Conservation (phyloP, 2,113 vertebrate species). For the Leucosticte australis region DNA sequence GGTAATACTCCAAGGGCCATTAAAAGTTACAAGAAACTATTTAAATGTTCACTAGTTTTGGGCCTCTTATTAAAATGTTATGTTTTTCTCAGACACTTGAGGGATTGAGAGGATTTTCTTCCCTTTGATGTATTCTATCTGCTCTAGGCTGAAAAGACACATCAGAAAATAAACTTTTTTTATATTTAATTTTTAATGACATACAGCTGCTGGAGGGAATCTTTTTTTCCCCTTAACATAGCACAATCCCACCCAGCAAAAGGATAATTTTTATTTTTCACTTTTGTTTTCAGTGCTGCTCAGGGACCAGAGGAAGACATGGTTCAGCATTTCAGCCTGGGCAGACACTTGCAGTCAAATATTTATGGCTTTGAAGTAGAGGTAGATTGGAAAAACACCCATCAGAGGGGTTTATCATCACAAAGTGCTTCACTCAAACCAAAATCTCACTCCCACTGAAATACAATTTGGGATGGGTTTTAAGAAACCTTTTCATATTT, state of each 20-base stretch:
- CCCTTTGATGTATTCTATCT: slow-evolving; percentile 47
- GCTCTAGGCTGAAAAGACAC: slow-evolving; percentile 43
- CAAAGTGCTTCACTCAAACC: not conserved
- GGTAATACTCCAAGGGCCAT: slow-evolving; percentile 1
- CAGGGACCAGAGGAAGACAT: not conserved
- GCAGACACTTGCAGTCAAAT: not conserved
- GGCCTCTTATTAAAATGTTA: slow-evolving; percentile 43
- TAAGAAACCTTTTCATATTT: not conserved
- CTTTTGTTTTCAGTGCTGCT: slow-evolving; percentile 22
- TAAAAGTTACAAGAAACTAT: slow-evolving; percentile 62
- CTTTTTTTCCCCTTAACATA: not conserved
- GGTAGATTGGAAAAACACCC: not conserved
- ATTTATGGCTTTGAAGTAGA: slow-evolving; percentile 16
- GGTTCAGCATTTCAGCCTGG: not conserved
- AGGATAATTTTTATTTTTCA: not conserved
- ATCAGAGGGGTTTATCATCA: not conserved
- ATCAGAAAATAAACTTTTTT: slow-evolving; percentile 55
- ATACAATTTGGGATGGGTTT: not conserved
- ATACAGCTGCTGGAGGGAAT: slow-evolving; percentile 23
- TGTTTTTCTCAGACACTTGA: slow-evolving; percentile 45
- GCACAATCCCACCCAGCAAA: slow-evolving; percentile 16
- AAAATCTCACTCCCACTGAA: not conserved
- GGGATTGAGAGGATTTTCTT: slow-evolving; percentile 37
- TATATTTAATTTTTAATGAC: slow-evolving; percentile 60
- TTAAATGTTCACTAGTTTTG: slow-evolving; percentile 47